Conservation (phyloP, 2,113 vertebrate species). For the Dipodomys ordii region DNA sequence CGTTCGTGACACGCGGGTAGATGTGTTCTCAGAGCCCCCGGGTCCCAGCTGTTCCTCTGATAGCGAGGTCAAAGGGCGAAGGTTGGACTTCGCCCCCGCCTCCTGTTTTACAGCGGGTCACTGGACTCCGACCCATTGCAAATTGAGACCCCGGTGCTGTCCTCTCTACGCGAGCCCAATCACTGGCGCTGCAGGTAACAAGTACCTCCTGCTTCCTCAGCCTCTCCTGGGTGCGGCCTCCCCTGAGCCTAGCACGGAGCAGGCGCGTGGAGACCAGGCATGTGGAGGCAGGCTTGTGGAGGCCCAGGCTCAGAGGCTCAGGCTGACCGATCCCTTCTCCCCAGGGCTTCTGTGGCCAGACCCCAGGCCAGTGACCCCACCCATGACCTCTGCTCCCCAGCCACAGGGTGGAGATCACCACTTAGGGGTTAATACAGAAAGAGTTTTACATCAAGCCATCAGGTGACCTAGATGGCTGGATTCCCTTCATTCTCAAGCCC, state of each 20-base stretch:
- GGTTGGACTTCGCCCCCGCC: not conserved
- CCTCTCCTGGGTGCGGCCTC: constrained; percentile 6
- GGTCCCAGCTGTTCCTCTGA: not conserved
- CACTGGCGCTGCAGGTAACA: not conserved
- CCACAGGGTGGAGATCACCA: not conserved
- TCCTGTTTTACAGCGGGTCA: not conserved
- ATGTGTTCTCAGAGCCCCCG: not conserved
- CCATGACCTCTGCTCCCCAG: not conserved
- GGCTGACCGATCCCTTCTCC: not conserved
- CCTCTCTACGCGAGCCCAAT: not conserved
- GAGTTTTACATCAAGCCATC: constrained; percentile 63
- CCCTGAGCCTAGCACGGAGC: not conserved
- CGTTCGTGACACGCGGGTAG: not conserved
- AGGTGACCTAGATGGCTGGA: constrained; percentile 54
- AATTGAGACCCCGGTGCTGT: not conserved
- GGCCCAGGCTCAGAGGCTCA: too few relatives aligned
- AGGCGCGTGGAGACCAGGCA: constrained; percentile 22
- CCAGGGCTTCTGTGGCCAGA: too few relatives aligned
- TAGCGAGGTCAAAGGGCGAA: not conserved
- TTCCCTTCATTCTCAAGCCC: not conserved
- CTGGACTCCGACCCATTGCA: not conserved
- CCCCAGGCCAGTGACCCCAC: not conserved
- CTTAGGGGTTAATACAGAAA: constrained; percentile 66
- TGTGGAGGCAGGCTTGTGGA: too few relatives aligned
- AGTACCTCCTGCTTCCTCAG: not conserved